phyloP scores from a whole-genome alignment of 2,113 vertebrate species.

The Pterocles orientalis region DNA sequence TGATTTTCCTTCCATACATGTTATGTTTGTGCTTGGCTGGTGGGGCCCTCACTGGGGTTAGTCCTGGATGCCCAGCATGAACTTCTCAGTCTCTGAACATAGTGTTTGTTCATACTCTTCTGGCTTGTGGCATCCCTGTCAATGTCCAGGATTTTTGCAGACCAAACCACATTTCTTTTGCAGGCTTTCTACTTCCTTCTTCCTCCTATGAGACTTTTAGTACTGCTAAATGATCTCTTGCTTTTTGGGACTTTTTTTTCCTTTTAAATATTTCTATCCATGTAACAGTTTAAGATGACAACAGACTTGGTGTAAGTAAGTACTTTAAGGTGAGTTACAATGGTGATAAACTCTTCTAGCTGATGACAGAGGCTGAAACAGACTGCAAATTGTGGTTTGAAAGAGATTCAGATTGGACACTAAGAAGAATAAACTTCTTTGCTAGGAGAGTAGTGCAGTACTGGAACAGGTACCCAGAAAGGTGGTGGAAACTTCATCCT shows the following conservation, averaged over 20 bases:
- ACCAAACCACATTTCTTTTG: background rate
- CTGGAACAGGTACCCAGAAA: background rate
- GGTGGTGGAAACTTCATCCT: background rate
- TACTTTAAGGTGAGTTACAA: background rate
- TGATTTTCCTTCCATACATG: background rate
- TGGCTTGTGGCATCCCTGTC: background rate
- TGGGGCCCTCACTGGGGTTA: background rate
- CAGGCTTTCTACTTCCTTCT: background rate
- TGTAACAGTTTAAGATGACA: background rate
- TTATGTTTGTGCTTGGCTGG: background rate
- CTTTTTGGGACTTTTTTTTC: background rate
- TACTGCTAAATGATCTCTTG: background rate
- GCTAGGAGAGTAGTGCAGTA: background rate
- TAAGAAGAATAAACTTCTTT: background rate
- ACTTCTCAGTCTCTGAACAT: background rate
- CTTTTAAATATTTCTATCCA: background rate
- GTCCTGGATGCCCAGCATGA: background rate
- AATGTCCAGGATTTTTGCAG: background rate
- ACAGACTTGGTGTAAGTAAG: background rate
- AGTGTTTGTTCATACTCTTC: background rate
- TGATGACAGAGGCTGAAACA: background rate
- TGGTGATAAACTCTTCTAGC: background rate
- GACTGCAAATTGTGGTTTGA: background rate
- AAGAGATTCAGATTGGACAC: background rate
- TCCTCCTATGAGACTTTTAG: background rate